Percentiles rank a stretch among this genome's conserved stretches.
These are phyloP conservation scores for Henricia sp. DNA, from an alignment of 53 echinoderm and acorn worm genomes.

Conservation along the genomic window DNA sequence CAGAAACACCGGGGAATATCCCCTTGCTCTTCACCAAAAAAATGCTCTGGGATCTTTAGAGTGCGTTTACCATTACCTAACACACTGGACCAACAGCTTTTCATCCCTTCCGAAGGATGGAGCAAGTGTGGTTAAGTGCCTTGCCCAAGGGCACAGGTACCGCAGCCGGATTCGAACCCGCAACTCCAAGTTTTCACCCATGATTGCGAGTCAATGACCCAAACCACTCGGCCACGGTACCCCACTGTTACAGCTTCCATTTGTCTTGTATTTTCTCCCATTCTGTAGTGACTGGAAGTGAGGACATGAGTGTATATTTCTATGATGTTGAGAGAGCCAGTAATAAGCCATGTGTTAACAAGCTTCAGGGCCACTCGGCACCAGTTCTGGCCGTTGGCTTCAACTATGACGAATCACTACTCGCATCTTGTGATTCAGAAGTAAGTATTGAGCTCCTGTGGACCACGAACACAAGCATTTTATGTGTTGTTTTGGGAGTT, in stretches of 20 bases:
- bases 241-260: not conserved
- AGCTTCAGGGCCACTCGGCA: conserved; percentile 96
- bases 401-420: conserved; percentile 94
- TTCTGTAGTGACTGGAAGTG: conserved; percentile 89
- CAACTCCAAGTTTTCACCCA: no score
- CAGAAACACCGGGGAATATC: no score
- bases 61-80: no score
- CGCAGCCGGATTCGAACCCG: no score
- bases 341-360: conserved; percentile 92
- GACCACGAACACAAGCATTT: not conserved
- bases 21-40: no score
- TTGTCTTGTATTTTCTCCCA: not conserved
- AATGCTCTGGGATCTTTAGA: no score
- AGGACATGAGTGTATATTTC: conserved; percentile 98
- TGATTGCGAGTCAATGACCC: no score
- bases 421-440: conserved; percentile 95
- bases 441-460: conserved; percentile 52
- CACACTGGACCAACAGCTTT: no score
- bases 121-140: no score
- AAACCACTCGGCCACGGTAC: no score
- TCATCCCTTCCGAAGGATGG: no score
- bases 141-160: no score
- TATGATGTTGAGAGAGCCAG: conserved; percentile 88
- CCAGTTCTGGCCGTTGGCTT: conserved; percentile 94
- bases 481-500: not conserved